Conservation (phyloP, 2,888 invertebrate genomes). For the Lydus trimaculatus region DNA sequence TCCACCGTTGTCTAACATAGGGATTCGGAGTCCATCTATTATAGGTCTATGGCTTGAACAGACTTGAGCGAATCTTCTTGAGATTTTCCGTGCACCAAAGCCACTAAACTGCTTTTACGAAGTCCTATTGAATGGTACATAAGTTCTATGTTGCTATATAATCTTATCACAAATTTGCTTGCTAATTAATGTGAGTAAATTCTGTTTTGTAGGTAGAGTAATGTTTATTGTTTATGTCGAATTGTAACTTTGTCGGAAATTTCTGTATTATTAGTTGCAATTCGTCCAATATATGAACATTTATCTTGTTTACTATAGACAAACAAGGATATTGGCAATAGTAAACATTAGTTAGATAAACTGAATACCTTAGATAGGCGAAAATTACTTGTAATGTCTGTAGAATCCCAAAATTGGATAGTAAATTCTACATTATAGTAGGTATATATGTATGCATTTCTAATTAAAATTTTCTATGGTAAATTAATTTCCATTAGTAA, state of each 20-base stretch:
- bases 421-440: not conserved
- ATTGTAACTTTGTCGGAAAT: not conserved
- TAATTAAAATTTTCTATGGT: conserved; percentile 1
- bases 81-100: no score
- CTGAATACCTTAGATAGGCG: not conserved
- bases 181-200: not conserved
- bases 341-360: conserved; percentile 1
- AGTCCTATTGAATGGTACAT: not conserved
- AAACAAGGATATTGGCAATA: conserved; percentile 4
- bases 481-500: conserved; percentile 12
- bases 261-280: not conserved
- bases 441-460: not conserved
- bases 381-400: not conserved
- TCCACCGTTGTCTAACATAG: no score
- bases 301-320: not conserved
- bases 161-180: not conserved
- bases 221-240: not conserved
- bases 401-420: not conserved
- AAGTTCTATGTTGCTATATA: not conserved
- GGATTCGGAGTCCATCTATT: no score
- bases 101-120: no score
- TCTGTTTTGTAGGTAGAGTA: not conserved
- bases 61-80: no score
- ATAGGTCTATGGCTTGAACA: no score
- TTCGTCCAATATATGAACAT: not conserved